phyloP scores from a whole-genome alignment of 2,113 vertebrate genomes.

The Piliocolobus tephrosceles region DNA sequence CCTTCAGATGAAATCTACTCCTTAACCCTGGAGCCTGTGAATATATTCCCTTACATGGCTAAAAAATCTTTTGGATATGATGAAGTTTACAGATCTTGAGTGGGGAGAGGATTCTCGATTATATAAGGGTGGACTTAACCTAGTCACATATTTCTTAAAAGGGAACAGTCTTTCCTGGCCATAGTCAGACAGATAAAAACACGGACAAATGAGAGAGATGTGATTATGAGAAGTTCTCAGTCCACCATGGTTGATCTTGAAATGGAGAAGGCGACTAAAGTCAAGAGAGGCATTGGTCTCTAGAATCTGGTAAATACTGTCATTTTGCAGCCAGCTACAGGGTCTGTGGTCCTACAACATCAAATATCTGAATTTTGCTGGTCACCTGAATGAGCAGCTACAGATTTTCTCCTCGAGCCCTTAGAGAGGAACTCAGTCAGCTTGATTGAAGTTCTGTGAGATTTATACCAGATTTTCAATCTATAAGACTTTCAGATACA shows the following conservation, averaged over 20 bases:
- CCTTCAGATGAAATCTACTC: fast-evolving
- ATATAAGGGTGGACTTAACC: background rate
- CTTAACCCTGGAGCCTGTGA: background rate
- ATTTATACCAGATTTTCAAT: background rate
- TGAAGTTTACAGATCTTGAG: background rate
- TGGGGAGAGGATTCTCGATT: background rate
- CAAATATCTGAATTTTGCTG: background rate
- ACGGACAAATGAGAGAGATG: background rate
- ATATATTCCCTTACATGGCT: background rate
- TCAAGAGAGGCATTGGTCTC: background rate
- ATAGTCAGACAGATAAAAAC: background rate
- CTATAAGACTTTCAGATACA: background rate
- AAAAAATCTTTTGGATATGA: background rate
- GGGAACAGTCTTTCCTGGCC: background rate
- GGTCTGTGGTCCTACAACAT: background rate
- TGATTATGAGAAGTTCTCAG: background rate
- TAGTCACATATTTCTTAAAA: background rate
- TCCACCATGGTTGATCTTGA: background rate
- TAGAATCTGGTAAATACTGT: background rate
- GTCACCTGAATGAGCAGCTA: background rate
- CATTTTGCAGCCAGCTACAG: background rate
- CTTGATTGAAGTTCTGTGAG: background rate
- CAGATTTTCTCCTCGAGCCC: background rate
- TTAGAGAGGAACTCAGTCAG: background rate
- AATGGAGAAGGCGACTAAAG: background rate